Evolutionary conservation across 1,140 invertebrate genomes (phyloP), one percentile per base, ranked within the genome.

Genomic region (Colletes latitarsis): DNA sequence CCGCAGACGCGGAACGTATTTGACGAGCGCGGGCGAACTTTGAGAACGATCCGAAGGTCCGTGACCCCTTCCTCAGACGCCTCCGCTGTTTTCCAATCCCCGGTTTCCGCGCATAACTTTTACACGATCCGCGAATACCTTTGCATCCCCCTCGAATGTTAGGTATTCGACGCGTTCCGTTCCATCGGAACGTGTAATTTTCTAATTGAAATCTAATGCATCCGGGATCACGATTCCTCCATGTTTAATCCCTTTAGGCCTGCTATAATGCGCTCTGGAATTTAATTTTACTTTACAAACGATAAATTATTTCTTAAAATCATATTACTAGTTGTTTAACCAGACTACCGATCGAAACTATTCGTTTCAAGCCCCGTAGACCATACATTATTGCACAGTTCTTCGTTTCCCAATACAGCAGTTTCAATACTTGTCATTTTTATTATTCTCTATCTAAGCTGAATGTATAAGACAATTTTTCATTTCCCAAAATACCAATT

Each of bases 11-110:
- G 46, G 57, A 72, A 80, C 73, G 77, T 84, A 82, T 82, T 80
- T 70, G 67, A 82, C 60, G 72, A 79, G 63, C 46, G 63, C 80
- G 52, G 49, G 66, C 55, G 62, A 86, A 83, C 62, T 82, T 86
- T 21, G 58, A 82, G 67, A 57, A 43, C 41, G 70, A 74, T 78
- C 52, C 62, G 75, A 79, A 85, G 53, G 66, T 80, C 64, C 71
- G 46, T 43, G 66, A 63, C 70, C 62, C 64, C 52, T 41, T n/a
- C 17, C 46, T 73, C 30, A 49, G 66, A 73, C 43, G 62, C 15
- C 62, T 52, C 43, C 67, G 63, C 53, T 60, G 43, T 75, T 80
- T 80, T 74, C 63, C 78, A 43, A 62, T 77, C 43, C 39, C 9
- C 17, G 6, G 9, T n/a, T 66, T 41, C 57, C 17, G n/a, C 30